Evolutionary conservation across 2,888 invertebrate species (phyloP), one percentile per base, ranked within the genome.

Genomic region (Gonocerus acuteangulatus): DNA sequence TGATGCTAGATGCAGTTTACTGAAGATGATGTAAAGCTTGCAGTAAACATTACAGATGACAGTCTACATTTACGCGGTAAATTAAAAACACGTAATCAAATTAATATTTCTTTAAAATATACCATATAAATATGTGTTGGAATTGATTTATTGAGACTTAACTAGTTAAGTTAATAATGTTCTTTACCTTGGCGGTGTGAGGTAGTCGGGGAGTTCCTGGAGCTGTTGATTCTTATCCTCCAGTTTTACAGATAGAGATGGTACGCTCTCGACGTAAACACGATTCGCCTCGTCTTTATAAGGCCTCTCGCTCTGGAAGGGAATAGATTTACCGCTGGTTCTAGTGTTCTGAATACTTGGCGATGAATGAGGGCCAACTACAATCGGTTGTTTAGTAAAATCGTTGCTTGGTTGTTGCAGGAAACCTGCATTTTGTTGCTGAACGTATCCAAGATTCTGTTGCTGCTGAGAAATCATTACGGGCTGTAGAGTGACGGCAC

Each of bases 211-310:
- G 3, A 66, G 56, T 21, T 44, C 61, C 2, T 34, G 34, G 15
- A 45, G 60, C 21, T 59, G 45, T 19, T 23, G 21, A 6, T 54
- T 44, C 21, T 63, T 58, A 6, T 60, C 34, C 11, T 59, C 62
- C 19, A 66, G 48, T 13, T 59, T 60, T 15, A 68, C 61, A 2
- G 65, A 61, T 2, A 68, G 49, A 0, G 66, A 65, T 4, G 68
- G 68, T 2, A 67, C 62, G 18, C 59, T 68, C 48, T 68, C 66
- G 19, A 68, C 66, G 59, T 60, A 32, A 36, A 47, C 56, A 61
- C 61, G 39, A 39, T 3, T 34, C 21, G 36, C 36, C 64, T 18
- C 34, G 45, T 21, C 11, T 27, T 27, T 27, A 27, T 27, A 9
- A 6, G 27, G 27, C 9, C 27, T 16, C 54, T 34, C 27, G 4